A percentile compares a stretch with the other conserved stretches of the same genome.
phyloP scores from a whole-genome alignment of 1,140 invertebrate species.

The Cepaea nemoralis region DNA sequence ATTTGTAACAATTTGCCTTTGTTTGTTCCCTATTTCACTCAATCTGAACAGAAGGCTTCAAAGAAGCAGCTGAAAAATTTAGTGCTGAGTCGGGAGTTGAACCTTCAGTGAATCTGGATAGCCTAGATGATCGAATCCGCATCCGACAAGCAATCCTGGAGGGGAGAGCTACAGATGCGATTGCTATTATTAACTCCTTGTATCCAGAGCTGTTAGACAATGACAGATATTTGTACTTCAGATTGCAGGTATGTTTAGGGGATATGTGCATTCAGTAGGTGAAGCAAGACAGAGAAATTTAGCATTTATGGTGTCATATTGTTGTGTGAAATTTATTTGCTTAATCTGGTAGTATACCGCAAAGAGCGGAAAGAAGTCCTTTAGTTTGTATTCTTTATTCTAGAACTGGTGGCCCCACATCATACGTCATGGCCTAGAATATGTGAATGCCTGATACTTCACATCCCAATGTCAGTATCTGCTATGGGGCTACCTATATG shows the following conservation, averaged over 20 bases:
- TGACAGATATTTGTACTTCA: slow-evolving; percentile 95
- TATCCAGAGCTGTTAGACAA: slow-evolving; percentile 96
- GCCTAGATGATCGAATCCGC: slow-evolving; percentile 91
- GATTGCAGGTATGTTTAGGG: slow-evolving; percentile 83
- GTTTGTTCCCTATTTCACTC: background rate
- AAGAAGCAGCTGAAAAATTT: slow-evolving; percentile 97
- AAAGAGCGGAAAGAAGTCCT: too few relatives aligned
- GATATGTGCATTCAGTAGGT: background rate
- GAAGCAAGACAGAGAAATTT: too few relatives aligned
- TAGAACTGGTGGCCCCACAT: too few relatives aligned
- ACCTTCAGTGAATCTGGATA: slow-evolving; percentile 87
- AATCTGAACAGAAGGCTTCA: slow-evolving; percentile 87
- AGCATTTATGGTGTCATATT: too few relatives aligned
- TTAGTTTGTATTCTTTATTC: too few relatives aligned
- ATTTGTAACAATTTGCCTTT: background rate
- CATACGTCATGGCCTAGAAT: too few relatives aligned
- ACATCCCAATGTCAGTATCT: too few relatives aligned
- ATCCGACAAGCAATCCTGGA: slow-evolving; percentile 95
- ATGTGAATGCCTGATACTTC: too few relatives aligned
- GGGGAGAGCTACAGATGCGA: slow-evolving; percentile 93
- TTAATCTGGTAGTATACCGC: too few relatives aligned
- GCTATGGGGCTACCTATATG: too few relatives aligned
- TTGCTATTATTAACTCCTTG: slow-evolving; percentile 90
- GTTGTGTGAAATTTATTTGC: too few relatives aligned
- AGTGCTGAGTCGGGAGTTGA: slow-evolving; percentile 92